phyloP scores from a whole-genome alignment of 2,888 invertebrate genomes.

The Heliconius charithonia region DNA sequence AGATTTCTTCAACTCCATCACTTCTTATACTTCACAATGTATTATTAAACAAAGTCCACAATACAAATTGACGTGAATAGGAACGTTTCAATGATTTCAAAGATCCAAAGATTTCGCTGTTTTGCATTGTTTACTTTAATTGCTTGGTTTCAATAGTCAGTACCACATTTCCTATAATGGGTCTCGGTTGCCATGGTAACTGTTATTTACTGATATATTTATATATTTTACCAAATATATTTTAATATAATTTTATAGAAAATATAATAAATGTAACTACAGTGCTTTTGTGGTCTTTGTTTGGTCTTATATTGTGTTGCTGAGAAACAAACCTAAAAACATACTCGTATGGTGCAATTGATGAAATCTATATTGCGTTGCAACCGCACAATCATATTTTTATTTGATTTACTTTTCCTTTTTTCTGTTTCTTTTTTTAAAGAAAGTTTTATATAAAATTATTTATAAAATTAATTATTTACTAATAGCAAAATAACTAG shows the following conservation, averaged over 20 bases:
- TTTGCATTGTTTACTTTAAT: constrained; percentile 11
- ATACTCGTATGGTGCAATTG: too few species aligned
- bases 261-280: not conserved
- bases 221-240: not conserved
- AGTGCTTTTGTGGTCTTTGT: too few species aligned
- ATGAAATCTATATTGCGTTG: too few species aligned
- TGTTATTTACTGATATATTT: not conserved
- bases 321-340: too few species aligned
- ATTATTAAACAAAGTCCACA: constrained; percentile 10
- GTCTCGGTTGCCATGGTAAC: not conserved
- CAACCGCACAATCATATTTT: too few species aligned
- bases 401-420: too few species aligned
- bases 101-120: constrained; percentile 6
- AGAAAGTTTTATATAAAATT: too few species aligned
- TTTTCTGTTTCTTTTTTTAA: too few species aligned
- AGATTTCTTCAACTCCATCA: not conserved
- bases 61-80: constrained; percentile 9
- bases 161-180: not conserved
- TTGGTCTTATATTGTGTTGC: too few species aligned
- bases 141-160: constrained; percentile 5
- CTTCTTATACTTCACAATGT: not conserved
- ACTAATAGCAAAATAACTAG: too few species aligned
- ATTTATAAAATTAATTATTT: too few species aligned
- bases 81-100: not conserved
- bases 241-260: not conserved